phyloP scores from a whole-genome alignment of 2,888 invertebrate genomes.

The Ditula angustiorana region DNA sequence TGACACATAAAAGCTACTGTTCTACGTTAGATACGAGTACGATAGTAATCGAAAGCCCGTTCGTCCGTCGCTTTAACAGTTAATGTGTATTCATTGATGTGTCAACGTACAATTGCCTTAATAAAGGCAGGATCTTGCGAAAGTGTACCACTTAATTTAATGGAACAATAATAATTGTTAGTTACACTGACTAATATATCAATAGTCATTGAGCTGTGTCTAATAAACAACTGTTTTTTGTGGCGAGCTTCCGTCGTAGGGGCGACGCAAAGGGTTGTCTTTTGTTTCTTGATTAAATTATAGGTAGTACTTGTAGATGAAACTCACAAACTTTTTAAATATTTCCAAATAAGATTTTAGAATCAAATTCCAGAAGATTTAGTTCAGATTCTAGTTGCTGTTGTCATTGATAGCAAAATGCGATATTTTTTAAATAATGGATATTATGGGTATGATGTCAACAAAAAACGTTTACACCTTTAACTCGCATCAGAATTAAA shows the following conservation, averaged over 20 bases:
- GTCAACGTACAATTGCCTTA: neutral
- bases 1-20: slow-evolving; percentile 36
- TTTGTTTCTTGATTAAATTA: too few relatives aligned
- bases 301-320: too few relatives aligned
- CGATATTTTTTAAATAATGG: too few relatives aligned
- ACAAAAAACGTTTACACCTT: too few relatives aligned
- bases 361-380: too few relatives aligned
- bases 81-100: slow-evolving; percentile 9
- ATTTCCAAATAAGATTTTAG: too few relatives aligned
- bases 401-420: too few relatives aligned
- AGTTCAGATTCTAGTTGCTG: too few relatives aligned
- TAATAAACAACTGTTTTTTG: slow-evolving; percentile 59
- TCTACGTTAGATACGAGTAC: slow-evolving; percentile 16
- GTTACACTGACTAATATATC: slow-evolving; percentile 41
- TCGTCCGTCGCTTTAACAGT: slow-evolving; percentile 17
- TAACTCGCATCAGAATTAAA: too few relatives aligned
- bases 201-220: too few relatives aligned
- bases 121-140: neutral
- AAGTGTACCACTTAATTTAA: slow-evolving; percentile 9
- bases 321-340: too few relatives aligned
- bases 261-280: neutral
- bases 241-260: slow-evolving; percentile 55
- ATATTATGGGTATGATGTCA: too few relatives aligned
- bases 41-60: slow-evolving; percentile 27
- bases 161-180: slow-evolving; percentile 27